Percentiles rank a stretch among this genome's conserved stretches.
Conservation (phyloP, 2,888 invertebrate species). For the Rosalia funebris region DNA sequence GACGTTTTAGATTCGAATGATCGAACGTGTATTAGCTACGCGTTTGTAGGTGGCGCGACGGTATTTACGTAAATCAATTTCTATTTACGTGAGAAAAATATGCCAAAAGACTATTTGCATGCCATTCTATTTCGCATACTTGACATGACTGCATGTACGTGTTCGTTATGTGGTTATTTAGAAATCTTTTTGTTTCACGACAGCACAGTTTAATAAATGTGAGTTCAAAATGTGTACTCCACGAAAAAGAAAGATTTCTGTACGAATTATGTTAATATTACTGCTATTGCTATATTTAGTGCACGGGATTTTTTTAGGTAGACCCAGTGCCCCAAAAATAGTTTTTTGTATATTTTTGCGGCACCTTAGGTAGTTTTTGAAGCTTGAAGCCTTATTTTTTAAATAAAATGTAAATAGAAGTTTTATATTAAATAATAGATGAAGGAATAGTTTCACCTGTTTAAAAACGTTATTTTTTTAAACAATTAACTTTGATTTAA, state of each 20-base stretch:
- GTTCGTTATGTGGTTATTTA: slow-evolving; percentile 42
- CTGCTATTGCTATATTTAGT: slow-evolving; percentile 40
- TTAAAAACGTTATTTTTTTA: slow-evolving; percentile 8
- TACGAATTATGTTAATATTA: slow-evolving; percentile 25
- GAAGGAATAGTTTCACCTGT: neutral
- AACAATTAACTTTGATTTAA: slow-evolving; percentile 8
- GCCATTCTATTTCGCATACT: slow-evolving; percentile 28
- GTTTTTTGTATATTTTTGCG: slow-evolving; percentile 4
- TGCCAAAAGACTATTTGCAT: slow-evolving; percentile 28
- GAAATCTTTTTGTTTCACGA: slow-evolving; percentile 27
- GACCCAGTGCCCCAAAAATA: neutral
- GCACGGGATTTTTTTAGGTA: slow-evolving; percentile 16
- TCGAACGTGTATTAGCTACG: neutral
- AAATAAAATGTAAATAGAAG: slow-evolving; percentile 9
- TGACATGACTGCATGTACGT: slow-evolving; percentile 43
- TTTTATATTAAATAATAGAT: neutral
- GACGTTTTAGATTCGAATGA: neutral
- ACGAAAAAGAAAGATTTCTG: slow-evolving; percentile 29
- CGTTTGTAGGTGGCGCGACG: neutral
- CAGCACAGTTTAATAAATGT: neutral
- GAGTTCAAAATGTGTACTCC: neutral
- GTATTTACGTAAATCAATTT: too few species aligned
- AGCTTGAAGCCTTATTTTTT: slow-evolving; percentile 17
- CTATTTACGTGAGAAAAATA: slow-evolving; percentile 35
- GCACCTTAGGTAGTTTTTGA: neutral